Percentiles rank a stretch among this genome's conserved stretches.
phyloP scores from a whole-genome alignment of 2,888 invertebrate genomes.

The Esperia sulphurella region DNA sequence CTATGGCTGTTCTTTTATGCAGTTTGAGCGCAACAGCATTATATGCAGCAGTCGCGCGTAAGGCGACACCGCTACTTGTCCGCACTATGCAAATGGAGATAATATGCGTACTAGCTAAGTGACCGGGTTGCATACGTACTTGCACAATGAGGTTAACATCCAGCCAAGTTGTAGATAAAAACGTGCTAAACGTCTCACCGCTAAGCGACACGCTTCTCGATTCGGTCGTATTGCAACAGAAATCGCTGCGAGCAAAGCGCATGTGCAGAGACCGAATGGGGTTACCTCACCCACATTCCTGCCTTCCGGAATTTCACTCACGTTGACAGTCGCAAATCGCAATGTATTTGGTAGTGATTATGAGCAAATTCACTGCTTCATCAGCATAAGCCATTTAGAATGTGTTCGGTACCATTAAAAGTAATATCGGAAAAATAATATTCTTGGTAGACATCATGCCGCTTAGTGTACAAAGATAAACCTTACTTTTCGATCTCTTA shows the following conservation, averaged over 20 bases:
- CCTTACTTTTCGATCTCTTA: no score
- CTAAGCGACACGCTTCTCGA: slow-evolving; percentile 39
- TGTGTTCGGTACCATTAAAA: no score
- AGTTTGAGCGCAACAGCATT: slow-evolving; percentile 43
- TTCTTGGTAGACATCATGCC: no score
- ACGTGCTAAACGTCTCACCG: slow-evolving; percentile 38
- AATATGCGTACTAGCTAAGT: slow-evolving; percentile 67
- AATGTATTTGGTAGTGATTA: slow-evolving; percentile 51
- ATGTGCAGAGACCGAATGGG: slow-evolving; percentile 67
- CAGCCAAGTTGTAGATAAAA: slow-evolving; percentile 32
- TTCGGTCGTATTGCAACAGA: slow-evolving; percentile 57
- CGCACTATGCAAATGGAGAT: slow-evolving; percentile 72
- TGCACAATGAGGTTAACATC: slow-evolving; percentile 17
- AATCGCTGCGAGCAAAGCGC: slow-evolving; percentile 61
- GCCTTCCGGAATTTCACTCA: slow-evolving; percentile 72
- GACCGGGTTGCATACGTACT: slow-evolving; percentile 59
- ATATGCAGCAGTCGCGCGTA: slow-evolving; percentile 50
- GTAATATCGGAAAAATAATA: no score
- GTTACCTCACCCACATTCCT: slow-evolving; percentile 73
- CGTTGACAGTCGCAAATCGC: slow-evolving; percentile 44
- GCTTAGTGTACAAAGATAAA: no score
- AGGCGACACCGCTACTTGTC: slow-evolving; percentile 68
- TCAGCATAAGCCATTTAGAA: no score
- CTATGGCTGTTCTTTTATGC: slow-evolving; percentile 39
- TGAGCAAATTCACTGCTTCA: slow-evolving; percentile 24